Evolutionary conservation across 2,113 vertebrate species (phyloP).

Genomic region (Salvelinus sp.): DNA sequence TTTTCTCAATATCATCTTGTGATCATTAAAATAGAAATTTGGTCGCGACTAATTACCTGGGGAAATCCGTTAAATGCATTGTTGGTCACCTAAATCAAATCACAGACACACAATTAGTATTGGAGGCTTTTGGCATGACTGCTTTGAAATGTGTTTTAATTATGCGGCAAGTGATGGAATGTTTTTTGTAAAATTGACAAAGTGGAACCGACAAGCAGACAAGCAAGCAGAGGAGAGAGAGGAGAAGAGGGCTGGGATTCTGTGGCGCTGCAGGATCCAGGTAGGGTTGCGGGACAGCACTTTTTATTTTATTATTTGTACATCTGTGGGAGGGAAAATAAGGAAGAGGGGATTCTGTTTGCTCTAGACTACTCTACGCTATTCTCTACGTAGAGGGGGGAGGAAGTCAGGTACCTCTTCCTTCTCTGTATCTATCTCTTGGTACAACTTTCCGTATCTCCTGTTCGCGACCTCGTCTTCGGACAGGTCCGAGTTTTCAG

Average conservation of each 20-base stretch:
- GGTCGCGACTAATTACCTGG: constrained; percentile 75
- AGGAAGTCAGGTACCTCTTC: constrained; percentile 86
- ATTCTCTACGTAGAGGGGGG: constrained; percentile 69
- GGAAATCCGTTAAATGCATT: constrained; percentile 85
- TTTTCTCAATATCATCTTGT: neutral
- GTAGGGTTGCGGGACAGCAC: constrained; percentile 16
- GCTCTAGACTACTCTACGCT: constrained; percentile 79
- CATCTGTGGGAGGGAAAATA: constrained; percentile 64
- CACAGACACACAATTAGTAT: constrained; percentile 52
- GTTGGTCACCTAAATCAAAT: constrained; percentile 78
- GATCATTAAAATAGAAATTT: neutral
- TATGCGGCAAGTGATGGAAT: neutral
- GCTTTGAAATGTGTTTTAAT: neutral
- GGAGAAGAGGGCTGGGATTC: constrained; percentile 47
- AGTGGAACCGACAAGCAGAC: constrained; percentile 32
- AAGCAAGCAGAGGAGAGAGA: constrained; percentile 46
- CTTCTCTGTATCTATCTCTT: constrained; percentile 89
- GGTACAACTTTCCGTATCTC: constrained; percentile 92
- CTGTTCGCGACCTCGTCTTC: constrained; percentile 97
- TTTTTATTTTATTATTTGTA: constrained; percentile 44
- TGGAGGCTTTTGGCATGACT: neutral
- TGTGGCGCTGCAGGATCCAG: constrained; percentile 31
- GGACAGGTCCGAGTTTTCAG: constrained; percentile 91
- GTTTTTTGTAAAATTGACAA: constrained; percentile 16
- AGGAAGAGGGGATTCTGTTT: constrained; percentile 56